Evolutionary conservation across 2,888 invertebrate genomes (phyloP).

Genomic region (Choreutis nemorana): DNA sequence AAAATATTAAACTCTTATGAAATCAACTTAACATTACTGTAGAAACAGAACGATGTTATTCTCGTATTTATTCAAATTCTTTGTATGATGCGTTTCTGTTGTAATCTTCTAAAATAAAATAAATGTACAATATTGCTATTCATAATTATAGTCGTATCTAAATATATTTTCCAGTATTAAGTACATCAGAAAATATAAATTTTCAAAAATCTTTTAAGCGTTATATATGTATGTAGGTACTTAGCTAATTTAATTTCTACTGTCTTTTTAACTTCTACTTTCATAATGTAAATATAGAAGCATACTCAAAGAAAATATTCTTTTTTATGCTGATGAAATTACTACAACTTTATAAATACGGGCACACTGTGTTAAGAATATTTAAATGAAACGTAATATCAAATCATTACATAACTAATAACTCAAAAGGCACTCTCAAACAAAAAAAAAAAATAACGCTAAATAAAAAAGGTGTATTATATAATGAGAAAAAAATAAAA

Average conservation of each 20-base stretch:
- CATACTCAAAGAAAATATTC: conserved; percentile 54
- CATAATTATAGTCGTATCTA: too few relatives aligned
- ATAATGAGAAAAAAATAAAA: conserved; percentile 41
- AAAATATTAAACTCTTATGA: too few relatives aligned
- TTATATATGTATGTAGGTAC: too few relatives aligned
- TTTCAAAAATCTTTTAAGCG: too few relatives aligned
- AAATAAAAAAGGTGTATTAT: conserved; percentile 38
- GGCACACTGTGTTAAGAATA: conserved; percentile 53
- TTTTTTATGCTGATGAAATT: conserved; percentile 46
- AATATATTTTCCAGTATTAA: too few relatives aligned
- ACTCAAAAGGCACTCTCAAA: conserved; percentile 45
- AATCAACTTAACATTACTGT: too few relatives aligned
- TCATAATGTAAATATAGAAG: conserved; percentile 43
- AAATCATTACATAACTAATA: conserved; percentile 39
- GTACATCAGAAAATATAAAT: too few relatives aligned
- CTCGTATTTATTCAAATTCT: too few relatives aligned
- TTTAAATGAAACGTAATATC: conserved; percentile 23
- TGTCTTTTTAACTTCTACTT: conserved; percentile 39
- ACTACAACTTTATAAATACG: conserved; percentile 42
- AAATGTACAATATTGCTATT: too few relatives aligned
- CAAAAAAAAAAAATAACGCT: conserved; percentile 35
- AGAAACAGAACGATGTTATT: too few relatives aligned
- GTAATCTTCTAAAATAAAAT: too few relatives aligned
- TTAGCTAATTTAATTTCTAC: conserved; percentile 24
- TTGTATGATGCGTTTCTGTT: too few relatives aligned